phyloP scores from a whole-genome alignment of 2,888 invertebrate genomes.

The Onchidella celtica region DNA sequence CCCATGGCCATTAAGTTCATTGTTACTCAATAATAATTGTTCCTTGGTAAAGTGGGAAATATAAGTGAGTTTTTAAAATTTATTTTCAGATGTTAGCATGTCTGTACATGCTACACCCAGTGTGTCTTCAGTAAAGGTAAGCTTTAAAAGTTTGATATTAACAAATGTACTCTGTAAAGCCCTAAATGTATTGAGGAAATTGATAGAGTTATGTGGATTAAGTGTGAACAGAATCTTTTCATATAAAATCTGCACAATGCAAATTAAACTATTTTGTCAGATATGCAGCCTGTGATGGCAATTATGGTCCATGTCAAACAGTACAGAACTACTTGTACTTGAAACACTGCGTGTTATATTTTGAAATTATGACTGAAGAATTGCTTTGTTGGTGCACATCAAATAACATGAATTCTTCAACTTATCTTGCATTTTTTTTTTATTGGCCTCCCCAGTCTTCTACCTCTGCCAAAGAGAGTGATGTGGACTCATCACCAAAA shows the following conservation, averaged over 20 bases:
- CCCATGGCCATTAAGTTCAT: too few relatives aligned
- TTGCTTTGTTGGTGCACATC: background rate
- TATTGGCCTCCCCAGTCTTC: background rate
- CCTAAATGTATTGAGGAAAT: too few relatives aligned
- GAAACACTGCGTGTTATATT: background rate
- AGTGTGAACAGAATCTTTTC: too few relatives aligned
- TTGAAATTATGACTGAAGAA: too few relatives aligned
- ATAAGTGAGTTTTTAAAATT: too few relatives aligned
- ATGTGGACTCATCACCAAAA: background rate
- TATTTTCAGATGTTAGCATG: constrained; percentile 14
- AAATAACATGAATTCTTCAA: background rate
- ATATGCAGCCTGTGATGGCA: background rate
- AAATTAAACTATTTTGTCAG: too few relatives aligned
- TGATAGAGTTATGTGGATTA: too few relatives aligned
- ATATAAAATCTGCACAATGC: too few relatives aligned
- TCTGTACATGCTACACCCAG: constrained; percentile 13
- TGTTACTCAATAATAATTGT: too few relatives aligned
- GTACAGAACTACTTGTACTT: background rate
- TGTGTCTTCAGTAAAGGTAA: background rate
- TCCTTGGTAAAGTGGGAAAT: too few relatives aligned
- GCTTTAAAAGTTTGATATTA: background rate
- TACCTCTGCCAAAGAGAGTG: constrained; percentile 21
- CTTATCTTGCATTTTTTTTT: background rate
- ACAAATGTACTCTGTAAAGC: too few relatives aligned
- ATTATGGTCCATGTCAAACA: background rate